Evolutionary conservation across 2,888 invertebrate species (phyloP).

Genomic region (Apantesis nais): DNA sequence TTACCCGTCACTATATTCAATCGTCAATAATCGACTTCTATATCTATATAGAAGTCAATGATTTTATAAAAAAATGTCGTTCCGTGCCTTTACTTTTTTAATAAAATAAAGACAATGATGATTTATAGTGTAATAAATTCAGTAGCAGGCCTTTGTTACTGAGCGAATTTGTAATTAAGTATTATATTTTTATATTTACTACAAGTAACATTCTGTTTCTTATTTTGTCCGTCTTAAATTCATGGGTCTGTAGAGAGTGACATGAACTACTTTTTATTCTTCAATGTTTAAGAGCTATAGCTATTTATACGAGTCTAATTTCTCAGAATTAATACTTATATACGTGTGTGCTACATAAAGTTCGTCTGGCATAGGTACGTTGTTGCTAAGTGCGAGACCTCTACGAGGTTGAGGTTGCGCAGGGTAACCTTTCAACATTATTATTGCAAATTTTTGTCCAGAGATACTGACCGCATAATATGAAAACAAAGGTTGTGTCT

Average conservation of each 20-base stretch:
- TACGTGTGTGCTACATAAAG: not conserved
- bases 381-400: conserved; percentile 15
- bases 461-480: conserved; percentile 63
- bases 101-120: too few species aligned
- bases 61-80: not conserved
- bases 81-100: not conserved
- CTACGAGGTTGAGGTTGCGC: conserved; percentile 21
- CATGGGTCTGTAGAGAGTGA: not conserved
- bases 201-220: not conserved
- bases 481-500: conserved; percentile 71
- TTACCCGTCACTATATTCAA: too few species aligned
- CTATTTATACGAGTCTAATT: not conserved
- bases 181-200: not conserved
- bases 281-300: too few species aligned
- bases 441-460: conserved; percentile 58
- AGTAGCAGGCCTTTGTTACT: not conserved
- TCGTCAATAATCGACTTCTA: too few species aligned
- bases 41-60: too few species aligned
- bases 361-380: not conserved
- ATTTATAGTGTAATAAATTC: too few species aligned
- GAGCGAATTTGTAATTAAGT: not conserved
- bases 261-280: too few species aligned
- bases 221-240: not conserved
- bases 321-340: not conserved
- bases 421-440: conserved; percentile 46